These are phyloP conservation scores for Eupithecia vulgata DNA, from an alignment of 2,888 invertebrate species.

Conservation along the genomic window DNA sequence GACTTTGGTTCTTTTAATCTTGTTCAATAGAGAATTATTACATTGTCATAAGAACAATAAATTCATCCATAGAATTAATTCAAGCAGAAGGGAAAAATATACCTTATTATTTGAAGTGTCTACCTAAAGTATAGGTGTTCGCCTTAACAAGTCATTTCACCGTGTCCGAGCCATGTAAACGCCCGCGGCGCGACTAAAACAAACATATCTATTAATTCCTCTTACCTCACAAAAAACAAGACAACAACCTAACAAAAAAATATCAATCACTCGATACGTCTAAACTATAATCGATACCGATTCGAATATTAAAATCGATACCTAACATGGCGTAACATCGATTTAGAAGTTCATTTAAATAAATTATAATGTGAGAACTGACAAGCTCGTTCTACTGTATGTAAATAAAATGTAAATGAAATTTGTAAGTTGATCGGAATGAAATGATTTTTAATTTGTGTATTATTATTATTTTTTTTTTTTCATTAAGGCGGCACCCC, in stretches of 20 bases:
- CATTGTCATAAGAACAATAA: background rate
- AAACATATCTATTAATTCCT: constrained; percentile 80
- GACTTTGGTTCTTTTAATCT: too few species aligned
- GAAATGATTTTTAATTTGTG: constrained; percentile 3
- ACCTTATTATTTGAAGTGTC: too few species aligned
- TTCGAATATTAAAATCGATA: constrained; percentile 64
- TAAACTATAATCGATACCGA: constrained; percentile 68
- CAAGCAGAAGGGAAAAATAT: background rate
- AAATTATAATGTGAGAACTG: constrained; percentile 52
- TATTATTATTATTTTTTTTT: background rate
- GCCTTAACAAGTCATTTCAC: constrained; percentile 64
- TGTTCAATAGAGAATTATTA: too few species aligned
- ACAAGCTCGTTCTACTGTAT: constrained; percentile 32
- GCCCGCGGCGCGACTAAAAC: constrained; percentile 79
- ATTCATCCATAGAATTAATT: background rate
- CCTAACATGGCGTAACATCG: constrained; percentile 57
- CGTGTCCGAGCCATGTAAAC: constrained; percentile 61
- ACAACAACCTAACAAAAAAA: constrained; percentile 29
- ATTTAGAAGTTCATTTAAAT: constrained; percentile 62
- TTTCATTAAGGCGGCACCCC: background rate
- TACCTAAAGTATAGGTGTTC: constrained; percentile 13
- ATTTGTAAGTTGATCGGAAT: constrained; percentile 20
- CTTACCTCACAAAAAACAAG: constrained; percentile 51
- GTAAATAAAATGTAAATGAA: constrained; percentile 26
- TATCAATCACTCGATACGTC: constrained; percentile 74